Evolutionary conservation across 2,797 vertebrate species (phyloP).

Genomic region (Lophura swinhoii): DNA sequence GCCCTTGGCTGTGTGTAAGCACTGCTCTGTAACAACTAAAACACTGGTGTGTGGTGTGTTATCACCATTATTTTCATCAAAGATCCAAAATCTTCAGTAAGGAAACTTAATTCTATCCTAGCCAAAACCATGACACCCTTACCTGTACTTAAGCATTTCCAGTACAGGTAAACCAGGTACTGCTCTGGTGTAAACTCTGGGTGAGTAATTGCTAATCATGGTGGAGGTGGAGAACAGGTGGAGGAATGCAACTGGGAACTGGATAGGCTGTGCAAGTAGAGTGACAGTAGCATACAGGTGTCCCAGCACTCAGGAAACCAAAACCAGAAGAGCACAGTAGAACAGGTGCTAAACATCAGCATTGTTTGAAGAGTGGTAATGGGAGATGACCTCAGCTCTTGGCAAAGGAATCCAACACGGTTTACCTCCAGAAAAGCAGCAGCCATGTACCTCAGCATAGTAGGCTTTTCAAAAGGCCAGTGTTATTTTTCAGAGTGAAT

Average conservation of each 20-base stretch:
- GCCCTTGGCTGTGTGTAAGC: not conserved
- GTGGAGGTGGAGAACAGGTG: not conserved
- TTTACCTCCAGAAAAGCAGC: not conserved
- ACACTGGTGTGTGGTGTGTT: not conserved
- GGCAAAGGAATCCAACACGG: not conserved
- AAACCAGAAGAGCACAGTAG: rapidly evolving
- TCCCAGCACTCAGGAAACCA: not conserved
- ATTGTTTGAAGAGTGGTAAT: not conserved
- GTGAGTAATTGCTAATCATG: not conserved
- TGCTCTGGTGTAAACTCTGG: not conserved
- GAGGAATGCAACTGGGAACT: not conserved
- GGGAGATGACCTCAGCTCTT: not conserved
- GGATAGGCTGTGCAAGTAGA: not conserved
- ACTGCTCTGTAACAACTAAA: not conserved
- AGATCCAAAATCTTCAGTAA: not conserved
- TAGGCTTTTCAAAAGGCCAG: not conserved
- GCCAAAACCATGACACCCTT: not conserved
- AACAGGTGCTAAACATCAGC: not conserved
- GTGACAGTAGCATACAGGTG: not conserved
- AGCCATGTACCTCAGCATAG: not conserved
- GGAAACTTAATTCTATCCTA: not conserved
- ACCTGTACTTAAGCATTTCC: not conserved
- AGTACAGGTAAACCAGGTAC: not conserved
- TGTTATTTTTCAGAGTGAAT: not conserved
- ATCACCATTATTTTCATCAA: not conserved